Base-by-base conservation (phyloP, 1,140 invertebrate genomes). In the Mycetomoellerius zeteki region DNA sequence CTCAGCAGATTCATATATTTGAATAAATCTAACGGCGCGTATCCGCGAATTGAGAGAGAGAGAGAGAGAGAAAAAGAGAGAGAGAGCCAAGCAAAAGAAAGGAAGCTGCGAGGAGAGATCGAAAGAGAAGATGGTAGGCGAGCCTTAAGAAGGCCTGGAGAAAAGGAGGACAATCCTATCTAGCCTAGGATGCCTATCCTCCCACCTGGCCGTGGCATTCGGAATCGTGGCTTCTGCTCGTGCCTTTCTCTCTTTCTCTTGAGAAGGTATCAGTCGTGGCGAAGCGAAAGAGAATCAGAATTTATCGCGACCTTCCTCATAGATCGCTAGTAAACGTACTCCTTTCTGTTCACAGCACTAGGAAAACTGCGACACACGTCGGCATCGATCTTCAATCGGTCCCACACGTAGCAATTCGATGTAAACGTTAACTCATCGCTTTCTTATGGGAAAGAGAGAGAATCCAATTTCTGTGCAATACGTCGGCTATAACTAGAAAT, bases 11-110 rank as follows among this genome's bases (percentile, higher is more conserved):
- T 86, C 89, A 87, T 78, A 54, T 52, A 84, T 90, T 88, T 88
- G 82, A 90, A 91, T 91, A 91, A 88, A 86, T 90, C 90, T 91
- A 91, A 91, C 90, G 90, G 90, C 88, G 86, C 58, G 84, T 64
- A 75, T 91, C 77, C 65, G 56, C 16, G 54, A 43, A 43, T 43
- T 72, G 58, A 78, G 71, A 85, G 27, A 43, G 37, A 80, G 3
- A 64, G 30, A 86, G 64, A 10, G 73, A 37, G 33, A 85, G 71
- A n/a, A n/a, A n/a, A n/a, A n/a, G n/a, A 75, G 10, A 33, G 37
- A 21, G 27, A 50, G 50, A 69, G 52, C 8, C 8, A 33, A 33
- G 54, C 24, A 27, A 24, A 75, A 65, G 60, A 21, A 80, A 69
- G 33, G 37, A 3, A 71, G 76, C 69, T 19, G 60, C 6, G 24